Evolutionary conservation across 2,797 vertebrate genomes (phyloP).

Genomic region (Acanthurus lineatus): DNA sequence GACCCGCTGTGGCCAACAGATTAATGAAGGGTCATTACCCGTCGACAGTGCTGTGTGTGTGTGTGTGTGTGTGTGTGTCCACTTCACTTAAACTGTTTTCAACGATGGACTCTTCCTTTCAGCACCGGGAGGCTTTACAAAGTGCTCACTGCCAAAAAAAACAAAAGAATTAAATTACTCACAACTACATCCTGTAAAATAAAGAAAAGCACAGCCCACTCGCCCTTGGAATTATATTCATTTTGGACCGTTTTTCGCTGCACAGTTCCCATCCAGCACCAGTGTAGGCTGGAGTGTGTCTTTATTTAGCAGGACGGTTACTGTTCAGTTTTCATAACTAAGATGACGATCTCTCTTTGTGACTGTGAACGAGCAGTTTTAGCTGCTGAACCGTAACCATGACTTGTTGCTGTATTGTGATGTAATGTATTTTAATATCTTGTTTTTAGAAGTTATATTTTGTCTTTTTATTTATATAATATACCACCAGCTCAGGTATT

Average conservation of each 20-base stretch:
- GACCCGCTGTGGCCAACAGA: constrained; percentile 26
- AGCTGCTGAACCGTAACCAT: background rate
- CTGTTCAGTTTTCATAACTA: background rate
- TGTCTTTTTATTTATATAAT: background rate
- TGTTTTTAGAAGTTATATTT: background rate
- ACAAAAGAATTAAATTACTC: constrained; percentile 35
- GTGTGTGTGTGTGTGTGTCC: constrained; percentile 8
- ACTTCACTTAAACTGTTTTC: constrained; percentile 39
- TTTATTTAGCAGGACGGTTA: background rate
- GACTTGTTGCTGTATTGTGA: background rate
- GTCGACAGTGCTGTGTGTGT: constrained; percentile 4
- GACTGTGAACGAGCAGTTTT: background rate
- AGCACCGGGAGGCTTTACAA: constrained; percentile 32
- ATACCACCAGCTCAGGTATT: background rate
- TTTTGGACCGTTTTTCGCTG: background rate
- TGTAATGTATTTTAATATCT: background rate
- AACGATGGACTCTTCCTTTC: constrained; percentile 35
- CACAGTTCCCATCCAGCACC: background rate
- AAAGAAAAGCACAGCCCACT: background rate
- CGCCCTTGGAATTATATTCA: background rate
- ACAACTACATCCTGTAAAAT: background rate
- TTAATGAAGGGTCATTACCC: constrained; percentile 42
- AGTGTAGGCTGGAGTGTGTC: background rate
- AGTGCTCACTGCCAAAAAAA: constrained; percentile 38
- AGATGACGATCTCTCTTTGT: background rate